phyloP scores from a whole-genome alignment of 2,113 vertebrate genomes.

The Desmodus rotundus region DNA sequence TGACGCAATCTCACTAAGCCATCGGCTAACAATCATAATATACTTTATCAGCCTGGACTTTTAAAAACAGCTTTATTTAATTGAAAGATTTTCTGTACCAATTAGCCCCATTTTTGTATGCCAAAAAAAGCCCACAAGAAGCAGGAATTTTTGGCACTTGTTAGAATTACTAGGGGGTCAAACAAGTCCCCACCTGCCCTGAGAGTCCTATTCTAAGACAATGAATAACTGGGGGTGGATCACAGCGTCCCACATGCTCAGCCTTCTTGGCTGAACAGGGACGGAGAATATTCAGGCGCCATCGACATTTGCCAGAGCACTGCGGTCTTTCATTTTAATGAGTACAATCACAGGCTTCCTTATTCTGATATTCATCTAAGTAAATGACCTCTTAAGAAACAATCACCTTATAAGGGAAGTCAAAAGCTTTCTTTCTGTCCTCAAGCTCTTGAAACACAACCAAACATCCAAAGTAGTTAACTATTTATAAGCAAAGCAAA shows the following conservation, averaged over 20 bases:
- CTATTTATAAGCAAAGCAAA: conserved; percentile 19
- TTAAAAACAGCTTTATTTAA: not conserved
- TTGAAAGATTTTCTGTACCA: not conserved
- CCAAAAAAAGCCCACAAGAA: not conserved
- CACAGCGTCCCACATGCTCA: not conserved
- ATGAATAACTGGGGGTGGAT: not conserved
- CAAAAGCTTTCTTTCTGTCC: not conserved
- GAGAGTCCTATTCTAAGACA: not conserved
- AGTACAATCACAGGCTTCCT: not conserved
- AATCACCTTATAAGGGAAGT: conserved; percentile 53
- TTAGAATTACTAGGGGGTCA: not conserved
- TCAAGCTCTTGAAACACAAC: conserved; percentile 43
- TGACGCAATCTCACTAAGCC: not conserved
- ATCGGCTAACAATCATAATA: not conserved
- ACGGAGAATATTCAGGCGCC: not conserved
- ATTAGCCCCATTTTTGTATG: not conserved
- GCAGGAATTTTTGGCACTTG: not conserved
- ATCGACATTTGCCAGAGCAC: not conserved
- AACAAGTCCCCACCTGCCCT: not conserved
- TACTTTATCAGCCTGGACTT: conserved; percentile 24
- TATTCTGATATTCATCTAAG: conserved; percentile 56
- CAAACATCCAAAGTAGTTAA: conserved; percentile 39
- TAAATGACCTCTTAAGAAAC: conserved; percentile 20
- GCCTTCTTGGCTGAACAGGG: not conserved
- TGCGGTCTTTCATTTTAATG: conserved; percentile 17